Base-by-base conservation (phyloP, 2,113 vertebrate genomes). In the Scomber scombrus region DNA sequence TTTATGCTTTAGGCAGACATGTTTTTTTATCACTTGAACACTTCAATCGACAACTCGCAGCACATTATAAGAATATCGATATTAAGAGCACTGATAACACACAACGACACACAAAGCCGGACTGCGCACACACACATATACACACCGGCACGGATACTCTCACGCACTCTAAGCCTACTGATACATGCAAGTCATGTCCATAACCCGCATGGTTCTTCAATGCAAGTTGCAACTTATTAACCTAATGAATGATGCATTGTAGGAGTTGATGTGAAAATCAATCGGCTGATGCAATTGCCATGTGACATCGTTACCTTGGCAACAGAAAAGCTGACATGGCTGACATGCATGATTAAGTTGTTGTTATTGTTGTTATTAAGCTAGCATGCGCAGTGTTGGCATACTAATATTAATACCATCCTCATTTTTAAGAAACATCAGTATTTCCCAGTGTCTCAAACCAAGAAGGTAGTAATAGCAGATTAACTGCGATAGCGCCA, bases 131-230 rank as follows among this genome's bases (percentile, higher is more conserved):
- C 63, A 83, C 40, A 73, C 56, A 75, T 47, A 84, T 67, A 85
- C 76, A 73, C 82, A 88, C 87, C 73, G 89, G 84, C 85, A 77
- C 80, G 74, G 77, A 88, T 86, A 89, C 93, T 90, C 93, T 90
- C 91, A 93, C 92, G 85, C 91, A 90, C 85, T 70, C 83, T 81
- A 70, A 82, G 71, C 85, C 79, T 57, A 43, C 82, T 87, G 83
- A 80, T 88, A 90, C 85, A 86, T 92, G 91, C 86, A 89, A 89
- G 90, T 89, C 89, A 88, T 92, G 90, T 87, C 80, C 82, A 77
- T 86, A 71, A 90, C 69, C 80, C 61, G 84, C 85, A 84, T 75
- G 88, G 45, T 85, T 83, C 55, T 80, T 76, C 71, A 21, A 52
- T 80, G 62, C 71, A 84, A 89, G 62, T 83, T 86, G 58, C 67